Evolutionary conservation across 1,140 invertebrate species (phyloP), one percentile per base, ranked within the genome.

Genomic region (Calosoma granatense): DNA sequence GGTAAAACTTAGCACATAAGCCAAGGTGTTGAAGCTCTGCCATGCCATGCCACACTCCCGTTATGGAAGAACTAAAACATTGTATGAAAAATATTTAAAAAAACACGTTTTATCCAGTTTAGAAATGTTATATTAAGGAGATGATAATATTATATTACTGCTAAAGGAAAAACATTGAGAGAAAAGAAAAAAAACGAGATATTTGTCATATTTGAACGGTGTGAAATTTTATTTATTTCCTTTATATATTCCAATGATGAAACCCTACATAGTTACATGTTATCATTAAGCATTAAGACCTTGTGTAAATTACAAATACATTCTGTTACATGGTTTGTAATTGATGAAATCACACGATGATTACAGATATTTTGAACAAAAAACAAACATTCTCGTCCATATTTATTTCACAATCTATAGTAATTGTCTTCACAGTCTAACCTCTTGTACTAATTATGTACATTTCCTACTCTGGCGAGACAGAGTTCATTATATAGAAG

Each of bases 231-330:
- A 47, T 47, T 47, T 4, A 47, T 47, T 47, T 47, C 6, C 15
- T 47, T 47, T 17, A 6, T 12, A 12, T 6, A 47, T 47, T 47
- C 41, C 41, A 47, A 11, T 9, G n/a, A n/a, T n/a, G n/a, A n/a
- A n/a, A n/a, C 9, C 17, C 41, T 17, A 11, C 9, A 47, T 47
- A 47, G 41, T 47, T 47, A 47, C 41, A 47, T 47, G 41, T 47
- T 47, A 47, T 47, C 4, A 47, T n/a, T 9, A 47, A 12, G 41
- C 9, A 47, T 12, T 47, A 47, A 47, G 41, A 47, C 15, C 41
- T 47, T 47, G 41, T n/a, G n/a, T 47, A 47, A 47, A 47, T 47
- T 47, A 47, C 41, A 47, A 47, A 47, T 47, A 47, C 41, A 47
- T 47, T 47, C 41, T 47, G 41, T 47, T 47, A 47, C 41, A 47